Evolutionary conservation across 92 coral and sea anemone species (phyloP), one percentile per base, ranked within the genome.

Genomic region (Umimayanthus chanpuru): DNA sequence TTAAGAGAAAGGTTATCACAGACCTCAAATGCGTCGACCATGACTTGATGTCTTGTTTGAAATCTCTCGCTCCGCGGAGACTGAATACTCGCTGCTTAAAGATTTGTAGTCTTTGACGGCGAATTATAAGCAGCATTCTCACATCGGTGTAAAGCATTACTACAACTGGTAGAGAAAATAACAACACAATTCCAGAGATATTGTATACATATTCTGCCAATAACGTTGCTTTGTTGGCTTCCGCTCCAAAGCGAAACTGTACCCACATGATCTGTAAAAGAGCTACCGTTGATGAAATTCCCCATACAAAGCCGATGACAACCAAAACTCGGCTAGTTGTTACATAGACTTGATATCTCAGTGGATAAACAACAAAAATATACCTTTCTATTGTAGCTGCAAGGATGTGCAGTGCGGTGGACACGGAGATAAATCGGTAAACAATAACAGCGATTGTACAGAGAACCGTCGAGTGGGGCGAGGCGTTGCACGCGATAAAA

Each of bases 81-180:
- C 68, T 61, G 68, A 61, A 20, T 61, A 61, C 26, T 73, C 77
- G 20, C 21, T 73, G 77, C 43, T 73, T 73, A 20, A 32, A 43
- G 8, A 73, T 73, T 73, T 39, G 77, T 20, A 73, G 43, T 39
- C 7, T 32, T 73, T 73, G 77, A 6, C 77, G 77, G 23, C 77
- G 77, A 29, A 73, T 73, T 73, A 73, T 73, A 73, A 73, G 18
- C 43, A 73, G 77, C 77, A 73, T 73, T 30, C 32, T 73, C 7
- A 73, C 43, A 6, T 73, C 77, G 77, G 77, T 73, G 43, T 73
- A 73, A 21, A 73, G 44, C 77, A 73, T 73, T 6, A 39, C 77
- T 9, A 30, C 77, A 73, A 73, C 77, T 3, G 77, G 77, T 18
- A 73, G 43, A 28, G 39, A 39, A 73, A 73, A 73, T 39, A 30